These are phyloP conservation scores for Pelobates fuscus DNA, from an alignment of 2,113 vertebrate species.

Conservation along the genomic window DNA sequence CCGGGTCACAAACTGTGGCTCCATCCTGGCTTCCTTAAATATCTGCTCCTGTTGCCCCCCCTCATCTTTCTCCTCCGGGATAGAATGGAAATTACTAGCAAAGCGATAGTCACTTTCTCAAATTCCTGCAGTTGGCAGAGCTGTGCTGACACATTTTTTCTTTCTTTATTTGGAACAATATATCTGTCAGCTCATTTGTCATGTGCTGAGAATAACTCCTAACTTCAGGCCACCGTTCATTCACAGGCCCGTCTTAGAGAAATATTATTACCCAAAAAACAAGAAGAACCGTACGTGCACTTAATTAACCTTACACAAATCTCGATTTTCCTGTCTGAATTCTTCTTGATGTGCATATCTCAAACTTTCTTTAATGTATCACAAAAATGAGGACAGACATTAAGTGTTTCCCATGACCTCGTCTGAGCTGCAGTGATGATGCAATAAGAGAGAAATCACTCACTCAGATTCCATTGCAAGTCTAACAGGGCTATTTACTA, in stretches of 20 bases:
- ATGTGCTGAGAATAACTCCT: not conserved
- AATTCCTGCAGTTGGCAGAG: not conserved
- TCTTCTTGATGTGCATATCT: too few species aligned
- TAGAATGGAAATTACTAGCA: not conserved
- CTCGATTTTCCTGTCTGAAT: too few species aligned
- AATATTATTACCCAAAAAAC: not conserved
- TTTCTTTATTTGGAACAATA: not conserved
- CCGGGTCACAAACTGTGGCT: slow-evolving; percentile 3
- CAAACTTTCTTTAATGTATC: too few species aligned
- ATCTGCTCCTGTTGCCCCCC: not conserved
- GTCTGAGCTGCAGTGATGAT: too few species aligned
- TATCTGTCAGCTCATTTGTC: not conserved
- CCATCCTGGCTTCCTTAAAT: not conserved
- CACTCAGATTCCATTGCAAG: too few species aligned
- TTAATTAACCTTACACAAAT: too few species aligned
- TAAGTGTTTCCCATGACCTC: too few species aligned
- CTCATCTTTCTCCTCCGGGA: not conserved
- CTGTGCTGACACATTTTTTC: not conserved
- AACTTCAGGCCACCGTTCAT: not conserved
- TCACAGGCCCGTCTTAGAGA: not conserved
- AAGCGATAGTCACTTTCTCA: not conserved
- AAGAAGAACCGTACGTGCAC: too few species aligned
- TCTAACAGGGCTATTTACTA: too few species aligned
- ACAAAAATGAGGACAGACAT: too few species aligned
- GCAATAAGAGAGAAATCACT: too few species aligned